phyloP scores from a whole-genome alignment of 2,113 vertebrate species.

The Pitta sordida region DNA sequence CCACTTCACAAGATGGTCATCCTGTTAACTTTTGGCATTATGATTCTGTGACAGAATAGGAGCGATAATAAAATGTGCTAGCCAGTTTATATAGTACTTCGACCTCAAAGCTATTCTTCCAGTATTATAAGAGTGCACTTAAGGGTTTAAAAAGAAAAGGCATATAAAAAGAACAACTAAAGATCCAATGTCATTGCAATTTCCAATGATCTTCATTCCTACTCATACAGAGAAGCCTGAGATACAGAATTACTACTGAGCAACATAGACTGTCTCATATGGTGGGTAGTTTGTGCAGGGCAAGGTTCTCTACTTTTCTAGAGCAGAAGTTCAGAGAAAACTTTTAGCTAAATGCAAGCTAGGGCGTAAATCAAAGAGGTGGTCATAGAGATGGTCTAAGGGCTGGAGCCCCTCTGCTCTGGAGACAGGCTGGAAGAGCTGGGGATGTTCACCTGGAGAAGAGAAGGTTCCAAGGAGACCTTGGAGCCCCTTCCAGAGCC shows the following conservation, averaged over 20 bases:
- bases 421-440: not conserved
- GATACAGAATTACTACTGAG: not conserved
- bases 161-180: not conserved
- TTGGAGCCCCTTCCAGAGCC: not conserved
- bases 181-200: not conserved
- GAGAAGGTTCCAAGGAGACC: not conserved
- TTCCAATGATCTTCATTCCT: not conserved
- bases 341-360: not conserved
- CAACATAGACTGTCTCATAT: not conserved
- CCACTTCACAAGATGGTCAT: not conserved
- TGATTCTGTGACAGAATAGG: not conserved
- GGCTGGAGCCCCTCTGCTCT: not conserved
- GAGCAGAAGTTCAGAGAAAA: not conserved
- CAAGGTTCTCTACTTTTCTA: not conserved
- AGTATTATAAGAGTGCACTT: not conserved
- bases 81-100: not conserved
- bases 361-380: not conserved
- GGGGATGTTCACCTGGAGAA: not conserved
- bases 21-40: not conserved
- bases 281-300: not conserved
- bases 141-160: not conserved
- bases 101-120: not conserved
- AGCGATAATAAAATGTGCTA: not conserved
- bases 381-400: accelerated
- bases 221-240: not conserved